Conservation (phyloP, 2,113 vertebrate species). For the Takifugu flavidus region DNA sequence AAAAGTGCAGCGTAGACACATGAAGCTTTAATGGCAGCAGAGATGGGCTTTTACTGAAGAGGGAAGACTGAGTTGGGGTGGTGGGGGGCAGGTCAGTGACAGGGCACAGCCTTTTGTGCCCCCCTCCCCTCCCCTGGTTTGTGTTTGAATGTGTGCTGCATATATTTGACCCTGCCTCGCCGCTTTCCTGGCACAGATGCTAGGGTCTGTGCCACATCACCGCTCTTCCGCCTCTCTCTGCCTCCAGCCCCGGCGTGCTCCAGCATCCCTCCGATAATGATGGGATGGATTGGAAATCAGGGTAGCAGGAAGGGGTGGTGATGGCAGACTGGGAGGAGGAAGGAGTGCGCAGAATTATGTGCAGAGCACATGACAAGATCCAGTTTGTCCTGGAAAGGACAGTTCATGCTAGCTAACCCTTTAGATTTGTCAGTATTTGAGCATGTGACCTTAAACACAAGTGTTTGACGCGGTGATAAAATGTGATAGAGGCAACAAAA, state of each 20-base stretch:
- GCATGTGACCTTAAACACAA: not conserved
- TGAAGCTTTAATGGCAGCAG: constrained; percentile 1
- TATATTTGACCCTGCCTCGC: constrained; percentile 35
- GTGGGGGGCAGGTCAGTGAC: not conserved
- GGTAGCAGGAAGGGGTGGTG: not conserved
- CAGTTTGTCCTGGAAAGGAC: not conserved
- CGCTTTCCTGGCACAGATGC: constrained; percentile 37
- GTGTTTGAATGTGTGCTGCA: constrained; percentile 28
- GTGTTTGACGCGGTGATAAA: not conserved
- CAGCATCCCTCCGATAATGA: constrained; percentile 46
- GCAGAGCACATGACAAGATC: not conserved
- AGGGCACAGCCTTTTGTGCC: constrained; percentile 46
- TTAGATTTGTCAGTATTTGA: too few relatives aligned
- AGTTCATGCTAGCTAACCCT: not conserved
- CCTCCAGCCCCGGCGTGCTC: constrained; percentile 2
- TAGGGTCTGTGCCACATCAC: constrained; percentile 12
- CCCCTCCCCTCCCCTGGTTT: constrained; percentile 23
- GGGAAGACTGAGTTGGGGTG: not conserved
- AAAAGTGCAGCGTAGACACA: not conserved
- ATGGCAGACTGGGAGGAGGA: constrained; percentile 13
- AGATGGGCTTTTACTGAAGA: constrained; percentile 11
- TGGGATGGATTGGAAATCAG: constrained; percentile 47
- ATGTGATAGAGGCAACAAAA: not conserved
- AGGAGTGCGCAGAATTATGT: not conserved
- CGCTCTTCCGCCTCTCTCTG: not conserved